A percentile compares a stretch with the other conserved stretches of the same genome.
Conservation (phyloP, 2,888 invertebrate genomes). For the Drosophila aldrichi region DNA sequence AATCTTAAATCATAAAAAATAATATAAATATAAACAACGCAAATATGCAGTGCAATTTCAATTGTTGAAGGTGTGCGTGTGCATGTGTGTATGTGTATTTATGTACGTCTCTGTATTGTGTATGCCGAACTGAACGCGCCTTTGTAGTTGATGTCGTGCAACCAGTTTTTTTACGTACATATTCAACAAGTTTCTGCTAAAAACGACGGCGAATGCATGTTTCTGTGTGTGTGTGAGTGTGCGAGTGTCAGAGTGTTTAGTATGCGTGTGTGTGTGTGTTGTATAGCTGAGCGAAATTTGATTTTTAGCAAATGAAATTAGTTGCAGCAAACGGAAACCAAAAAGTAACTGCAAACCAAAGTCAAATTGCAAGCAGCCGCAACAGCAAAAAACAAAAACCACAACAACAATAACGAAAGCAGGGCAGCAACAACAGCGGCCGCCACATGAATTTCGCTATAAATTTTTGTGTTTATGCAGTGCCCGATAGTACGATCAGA, state of each 20-base stretch:
- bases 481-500: constrained; percentile 9
- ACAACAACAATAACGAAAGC: constrained; percentile 37
- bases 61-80: constrained; percentile 21
- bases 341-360: constrained; percentile 61
- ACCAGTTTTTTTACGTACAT: constrained; percentile 62
- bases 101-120: constrained; percentile 23
- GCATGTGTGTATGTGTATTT: constrained; percentile 12
- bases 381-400: constrained; percentile 19
- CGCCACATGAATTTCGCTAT: constrained; percentile 42
- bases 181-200: constrained; percentile 70
- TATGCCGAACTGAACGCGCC: constrained; percentile 50
- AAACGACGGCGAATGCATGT: constrained; percentile 51
- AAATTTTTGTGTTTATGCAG: constrained; percentile 37
- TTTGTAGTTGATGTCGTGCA: constrained; percentile 62
- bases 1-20: constrained; percentile 34
- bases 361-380: constrained; percentile 55
- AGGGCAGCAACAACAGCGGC: constrained; percentile 36
- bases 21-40: constrained; percentile 56
- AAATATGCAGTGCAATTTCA: constrained; percentile 52
- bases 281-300: constrained; percentile 58
- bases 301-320: constrained; percentile 63
- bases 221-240: constrained; percentile 16
- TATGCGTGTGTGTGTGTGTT: constrained; percentile 27
- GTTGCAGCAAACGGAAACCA: constrained; percentile 61
- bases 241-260: constrained; percentile 26